Evolutionary conservation across 2,797 vertebrate genomes (phyloP).

Genomic region (Sebastes vulpes): DNA sequence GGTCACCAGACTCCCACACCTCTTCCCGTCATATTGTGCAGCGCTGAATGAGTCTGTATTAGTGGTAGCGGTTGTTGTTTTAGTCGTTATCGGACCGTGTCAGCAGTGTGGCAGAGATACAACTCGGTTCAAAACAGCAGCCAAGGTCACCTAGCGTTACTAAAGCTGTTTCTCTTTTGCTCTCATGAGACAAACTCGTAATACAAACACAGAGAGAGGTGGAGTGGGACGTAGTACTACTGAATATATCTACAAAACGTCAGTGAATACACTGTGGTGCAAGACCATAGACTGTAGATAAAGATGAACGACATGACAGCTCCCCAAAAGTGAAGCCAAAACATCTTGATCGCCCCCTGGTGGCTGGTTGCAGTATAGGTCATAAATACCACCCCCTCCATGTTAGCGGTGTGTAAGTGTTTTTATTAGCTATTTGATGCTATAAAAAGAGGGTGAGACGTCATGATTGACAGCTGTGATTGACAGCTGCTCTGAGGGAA

Average conservation of each 20-base stretch:
- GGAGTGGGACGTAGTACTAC: not conserved
- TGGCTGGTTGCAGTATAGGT: no score
- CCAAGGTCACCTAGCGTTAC: constrained; percentile 20
- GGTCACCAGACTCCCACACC: not conserved
- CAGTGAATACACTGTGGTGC: not conserved
- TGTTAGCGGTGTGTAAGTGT: no score
- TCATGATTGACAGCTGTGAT: not conserved
- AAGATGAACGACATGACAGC: not conserved
- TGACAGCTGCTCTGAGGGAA: not conserved
- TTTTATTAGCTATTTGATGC: no score
- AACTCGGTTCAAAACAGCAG: not conserved
- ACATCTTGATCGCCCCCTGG: no score
- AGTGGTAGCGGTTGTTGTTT: not conserved
- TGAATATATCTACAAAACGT: no score
- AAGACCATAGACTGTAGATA: not conserved
- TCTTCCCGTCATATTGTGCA: not conserved
- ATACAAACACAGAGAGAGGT: not conserved
- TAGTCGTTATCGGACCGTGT: constrained; percentile 7
- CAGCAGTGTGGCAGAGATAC: constrained; percentile 17
- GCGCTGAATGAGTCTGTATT: not conserved
- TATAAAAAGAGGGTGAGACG: no score
- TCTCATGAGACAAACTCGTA: not conserved
- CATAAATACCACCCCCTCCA: no score
- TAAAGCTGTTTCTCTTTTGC: not conserved
- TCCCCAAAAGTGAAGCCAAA: no score